These are phyloP conservation scores for Geotrupes spiniger DNA, from an alignment of 2,888 invertebrate species.

Conservation along the genomic window DNA sequence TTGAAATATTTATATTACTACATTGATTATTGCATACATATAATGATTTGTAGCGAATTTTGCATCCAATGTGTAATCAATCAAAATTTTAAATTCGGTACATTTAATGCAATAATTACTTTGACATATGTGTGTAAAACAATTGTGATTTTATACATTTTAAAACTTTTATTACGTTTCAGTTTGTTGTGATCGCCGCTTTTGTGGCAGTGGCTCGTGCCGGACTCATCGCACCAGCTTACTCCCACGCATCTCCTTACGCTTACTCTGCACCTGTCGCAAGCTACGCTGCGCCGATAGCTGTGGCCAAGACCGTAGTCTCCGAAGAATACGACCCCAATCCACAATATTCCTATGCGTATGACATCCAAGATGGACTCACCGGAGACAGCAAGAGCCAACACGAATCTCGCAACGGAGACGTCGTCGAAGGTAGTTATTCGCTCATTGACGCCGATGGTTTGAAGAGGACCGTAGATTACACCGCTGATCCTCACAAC, in stretches of 20 bases:
- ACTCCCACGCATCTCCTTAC: slow-evolving; percentile 16
- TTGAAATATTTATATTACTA: too few relatives aligned
- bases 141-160: too few relatives aligned
- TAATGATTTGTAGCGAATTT: too few relatives aligned
- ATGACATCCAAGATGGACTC: slow-evolving; percentile 54
- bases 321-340: slow-evolving; percentile 48
- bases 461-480: slow-evolving; percentile 53
- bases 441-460: slow-evolving; percentile 54
- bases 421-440: slow-evolving; percentile 54
- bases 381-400: slow-evolving; percentile 55
- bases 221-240: too few relatives aligned
- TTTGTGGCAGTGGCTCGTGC: too few relatives aligned
- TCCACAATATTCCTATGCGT: slow-evolving; percentile 54
- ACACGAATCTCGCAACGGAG: slow-evolving; percentile 52
- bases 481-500: slow-evolving; percentile 57
- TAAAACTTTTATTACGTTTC: too few relatives aligned
- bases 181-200: too few relatives aligned
- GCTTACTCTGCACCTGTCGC: slow-evolving; percentile 29
- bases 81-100: too few relatives aligned
- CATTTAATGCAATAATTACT: too few relatives aligned
- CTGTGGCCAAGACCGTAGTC: slow-evolving; percentile 22
- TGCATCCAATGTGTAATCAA: too few relatives aligned
- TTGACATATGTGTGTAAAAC: too few relatives aligned
- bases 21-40: too few relatives aligned
- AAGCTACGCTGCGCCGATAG: slow-evolving; percentile 32